Base-by-base conservation (phyloP, 2,888 invertebrate genomes). In the Abrostola tripartita region DNA sequence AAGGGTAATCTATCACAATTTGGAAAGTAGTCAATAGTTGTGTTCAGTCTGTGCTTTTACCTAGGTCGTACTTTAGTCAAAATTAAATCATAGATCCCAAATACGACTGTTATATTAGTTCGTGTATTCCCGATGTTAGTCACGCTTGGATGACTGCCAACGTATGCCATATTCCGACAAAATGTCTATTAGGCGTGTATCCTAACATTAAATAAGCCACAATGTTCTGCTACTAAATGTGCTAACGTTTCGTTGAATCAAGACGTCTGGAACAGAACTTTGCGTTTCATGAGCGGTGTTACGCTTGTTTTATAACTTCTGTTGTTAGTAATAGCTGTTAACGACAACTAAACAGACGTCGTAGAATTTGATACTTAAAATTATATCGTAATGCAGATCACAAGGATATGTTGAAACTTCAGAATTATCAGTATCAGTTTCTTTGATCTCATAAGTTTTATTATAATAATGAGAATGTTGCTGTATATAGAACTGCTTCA, bases 91-190 rank as follows among this genome's bases (percentile, higher is more conserved):
- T 10, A 38, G n/a, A 68, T 50, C 12, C 69, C 11, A 35, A 24
- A 50, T n/a, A 11, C 53, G 14, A 14, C 40, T 38, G 4, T 6
- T n/a, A 10, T 37, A 59, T 8, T 14, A 42, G 42, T 49, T 14
- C 7, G 49, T 76, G 61, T 66, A 41, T 37, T 38, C 49, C 35
- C 35, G n/a, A 54, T 53, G 52, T 75, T 64, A 61, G 14, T 78
- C 74, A 72, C 54, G 35, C 58, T 70, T 80, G 82, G 82, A 74
- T 11, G 55, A 41, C 37, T 44, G 81, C 82, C 81, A 81, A 61
- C 42, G 6, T 44, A 63, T 65, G 71, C 71, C 69, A 66, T 74
- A 74, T 71, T 73, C 73, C 71, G 64, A 73, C 76, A 69, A 74
- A 71, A 67, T 65, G 70, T 65, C 71, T 65, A 55, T 73, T 50